These are phyloP conservation scores for Willisornis vidua DNA, from an alignment of 2,113 vertebrate genomes.

Conservation along the genomic window DNA sequence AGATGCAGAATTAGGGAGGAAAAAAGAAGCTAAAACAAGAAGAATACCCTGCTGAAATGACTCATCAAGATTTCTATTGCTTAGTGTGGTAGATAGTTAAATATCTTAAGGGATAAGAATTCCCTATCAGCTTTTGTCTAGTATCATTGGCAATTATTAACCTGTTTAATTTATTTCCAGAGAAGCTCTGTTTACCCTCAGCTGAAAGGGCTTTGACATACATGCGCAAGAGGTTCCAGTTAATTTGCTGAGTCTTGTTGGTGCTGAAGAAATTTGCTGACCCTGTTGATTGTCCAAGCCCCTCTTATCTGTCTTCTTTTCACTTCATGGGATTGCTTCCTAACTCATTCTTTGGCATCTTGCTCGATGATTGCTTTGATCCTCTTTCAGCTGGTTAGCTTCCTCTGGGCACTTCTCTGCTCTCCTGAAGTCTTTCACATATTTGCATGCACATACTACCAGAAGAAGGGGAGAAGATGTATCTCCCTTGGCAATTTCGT, in stretches of 20 bases:
- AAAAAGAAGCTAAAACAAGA: neutral
- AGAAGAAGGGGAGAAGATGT: neutral
- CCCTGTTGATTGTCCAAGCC: neutral
- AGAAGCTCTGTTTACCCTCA: neutral
- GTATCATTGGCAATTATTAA: neutral
- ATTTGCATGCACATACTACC: neutral
- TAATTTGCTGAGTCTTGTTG: neutral
- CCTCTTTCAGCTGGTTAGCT: neutral
- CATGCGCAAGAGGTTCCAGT: neutral
- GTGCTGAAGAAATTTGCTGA: neutral
- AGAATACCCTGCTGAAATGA: neutral
- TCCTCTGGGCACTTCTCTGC: neutral
- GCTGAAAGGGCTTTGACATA: neutral
- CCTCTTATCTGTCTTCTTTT: neutral
- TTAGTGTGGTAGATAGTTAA: neutral
- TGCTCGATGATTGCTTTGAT: neutral
- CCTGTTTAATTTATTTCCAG: conserved; percentile 10
- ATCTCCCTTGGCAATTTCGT: neutral
- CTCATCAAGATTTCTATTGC: neutral
- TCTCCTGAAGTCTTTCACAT: neutral
- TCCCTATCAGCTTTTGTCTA: neutral
- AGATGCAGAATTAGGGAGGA: neutral
- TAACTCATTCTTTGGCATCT: neutral
- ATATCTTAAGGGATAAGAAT: neutral
- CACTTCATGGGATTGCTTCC: neutral